Base-by-base conservation (phyloP, 2,113 vertebrate genomes). In the Xenopus borealis region DNA sequence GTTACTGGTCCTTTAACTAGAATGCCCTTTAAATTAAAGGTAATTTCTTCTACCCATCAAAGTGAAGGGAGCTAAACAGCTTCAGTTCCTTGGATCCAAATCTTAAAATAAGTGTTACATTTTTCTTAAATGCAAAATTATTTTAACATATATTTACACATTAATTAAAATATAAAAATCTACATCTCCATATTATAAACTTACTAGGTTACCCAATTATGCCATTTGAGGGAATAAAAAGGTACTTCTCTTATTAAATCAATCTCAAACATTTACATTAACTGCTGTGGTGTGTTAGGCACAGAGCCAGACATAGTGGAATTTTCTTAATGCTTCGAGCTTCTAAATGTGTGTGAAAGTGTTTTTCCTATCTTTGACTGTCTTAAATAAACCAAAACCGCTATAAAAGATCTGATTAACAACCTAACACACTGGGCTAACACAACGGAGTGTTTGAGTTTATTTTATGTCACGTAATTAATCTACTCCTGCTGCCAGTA, bases 401-500 rank as follows among this genome's bases (percentile, higher is more conserved):
- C 81, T 69, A 79, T 16, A 73, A 83, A 23, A 72, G 44, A 79
- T 70, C 69, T 79, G 73, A 82, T 82, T 85, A 74, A 77, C 71
- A 72, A 72, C 81, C 75, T 83, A 81, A 80, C 70, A 47, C 70
- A 72, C 83, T 74, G 78, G 85, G 82, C 81, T 89, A 84, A 80
- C 79, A 84, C 82, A 79, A 85, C 55, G 78, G 79, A 82, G 55
- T 72, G 50, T 86, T 66, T 81, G 81, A 81, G 74, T 75, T 83
- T 57, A 7, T 58, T 63, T 79, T 75, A 65, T 80, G 74, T 87
- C 81, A 79, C 81, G 77, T 82, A 76, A 86, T 85, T 84, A 81
- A 84, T 90, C 83, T 84, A 83, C 81, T 77, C 79, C 80, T 82
- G 79, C 59, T 85, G 78, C 80, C 79, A 78, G 45, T 70, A 47